Percentiles rank a stretch among this genome's conserved stretches.
Conservation (phyloP, 2,797 vertebrate species). For the Orientallactaga sibirica region DNA sequence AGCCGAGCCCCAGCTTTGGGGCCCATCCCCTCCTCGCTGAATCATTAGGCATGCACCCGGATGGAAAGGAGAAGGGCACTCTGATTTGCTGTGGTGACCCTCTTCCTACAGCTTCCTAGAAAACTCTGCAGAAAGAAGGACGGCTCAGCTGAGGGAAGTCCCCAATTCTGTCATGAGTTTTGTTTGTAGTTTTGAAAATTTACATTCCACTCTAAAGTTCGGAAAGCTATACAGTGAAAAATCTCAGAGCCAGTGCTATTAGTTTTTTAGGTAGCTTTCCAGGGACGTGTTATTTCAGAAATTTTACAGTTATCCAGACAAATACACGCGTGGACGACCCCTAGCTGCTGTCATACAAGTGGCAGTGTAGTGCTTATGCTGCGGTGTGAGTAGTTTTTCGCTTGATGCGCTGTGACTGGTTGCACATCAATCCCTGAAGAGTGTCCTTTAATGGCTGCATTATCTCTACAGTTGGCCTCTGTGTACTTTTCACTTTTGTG, state of each 20-base stretch:
- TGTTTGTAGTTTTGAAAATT: constrained; percentile 9
- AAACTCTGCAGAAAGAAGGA: not conserved
- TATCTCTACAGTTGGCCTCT: too few species aligned
- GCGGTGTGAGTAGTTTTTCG: not conserved
- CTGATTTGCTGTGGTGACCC: not conserved
- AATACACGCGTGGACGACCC: too few species aligned
- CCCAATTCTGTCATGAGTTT: not conserved
- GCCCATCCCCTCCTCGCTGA: not conserved
- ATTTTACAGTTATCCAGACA: not conserved
- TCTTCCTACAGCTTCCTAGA: not conserved
- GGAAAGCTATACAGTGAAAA: not conserved
- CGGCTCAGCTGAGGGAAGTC: not conserved
- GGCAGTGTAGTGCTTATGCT: accelerated
- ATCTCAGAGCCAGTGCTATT: not conserved
- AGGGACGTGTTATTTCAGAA: not conserved
- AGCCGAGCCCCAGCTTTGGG: not conserved
- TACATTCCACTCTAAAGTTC: constrained; percentile 52
- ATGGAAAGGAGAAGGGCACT: accelerated
- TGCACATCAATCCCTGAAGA: not conserved
- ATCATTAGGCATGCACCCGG: too few species aligned
- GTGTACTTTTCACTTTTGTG: not conserved
- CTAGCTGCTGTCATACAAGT: not conserved
- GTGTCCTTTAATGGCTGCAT: not conserved
- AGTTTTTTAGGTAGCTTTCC: not conserved
- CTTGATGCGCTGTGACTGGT: not conserved